Percentiles rank a stretch among this genome's conserved stretches.
Evolutionary conservation across 2,888 invertebrate genomes (phyloP).

Genomic region (Stenolophus ochropezus): DNA sequence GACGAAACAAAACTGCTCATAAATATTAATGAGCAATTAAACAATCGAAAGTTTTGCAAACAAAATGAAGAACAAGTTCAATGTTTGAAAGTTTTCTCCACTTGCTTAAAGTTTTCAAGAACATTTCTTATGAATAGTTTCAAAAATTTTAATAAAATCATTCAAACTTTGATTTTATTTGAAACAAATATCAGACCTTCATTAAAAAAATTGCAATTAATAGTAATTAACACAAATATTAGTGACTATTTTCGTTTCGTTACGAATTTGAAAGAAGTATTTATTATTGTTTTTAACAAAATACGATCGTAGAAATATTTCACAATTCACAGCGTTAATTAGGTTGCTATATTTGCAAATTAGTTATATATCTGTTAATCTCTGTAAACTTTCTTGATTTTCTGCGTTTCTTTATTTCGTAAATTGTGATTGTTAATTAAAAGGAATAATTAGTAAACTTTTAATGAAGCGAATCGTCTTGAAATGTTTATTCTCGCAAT

Average conservation of each 20-base stretch:
- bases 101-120: not conserved
- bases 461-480: slow-evolving; percentile 21
- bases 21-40: not conserved
- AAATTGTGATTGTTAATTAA: slow-evolving; percentile 1
- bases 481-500: slow-evolving; percentile 10
- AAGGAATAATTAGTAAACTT: slow-evolving; percentile 30
- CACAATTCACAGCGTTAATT: too few species aligned
- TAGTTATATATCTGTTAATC: not conserved
- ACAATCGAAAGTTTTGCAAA: not conserved
- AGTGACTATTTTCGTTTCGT: too few species aligned
- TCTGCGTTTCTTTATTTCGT: not conserved
- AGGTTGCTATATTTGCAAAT: not conserved
- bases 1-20: not conserved
- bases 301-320: too few species aligned
- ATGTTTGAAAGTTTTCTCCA: not conserved
- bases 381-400: not conserved
- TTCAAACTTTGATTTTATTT: too few species aligned
- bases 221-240: too few species aligned
- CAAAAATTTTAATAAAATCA: too few species aligned
- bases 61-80: not conserved
- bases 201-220: too few species aligned
- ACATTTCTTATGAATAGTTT: not conserved
- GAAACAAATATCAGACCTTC: too few species aligned
- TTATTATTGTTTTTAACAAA: too few species aligned
- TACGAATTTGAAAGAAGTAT: too few species aligned